Conservation (phyloP, 2,113 vertebrate genomes). For the Geococcyx californianus region DNA sequence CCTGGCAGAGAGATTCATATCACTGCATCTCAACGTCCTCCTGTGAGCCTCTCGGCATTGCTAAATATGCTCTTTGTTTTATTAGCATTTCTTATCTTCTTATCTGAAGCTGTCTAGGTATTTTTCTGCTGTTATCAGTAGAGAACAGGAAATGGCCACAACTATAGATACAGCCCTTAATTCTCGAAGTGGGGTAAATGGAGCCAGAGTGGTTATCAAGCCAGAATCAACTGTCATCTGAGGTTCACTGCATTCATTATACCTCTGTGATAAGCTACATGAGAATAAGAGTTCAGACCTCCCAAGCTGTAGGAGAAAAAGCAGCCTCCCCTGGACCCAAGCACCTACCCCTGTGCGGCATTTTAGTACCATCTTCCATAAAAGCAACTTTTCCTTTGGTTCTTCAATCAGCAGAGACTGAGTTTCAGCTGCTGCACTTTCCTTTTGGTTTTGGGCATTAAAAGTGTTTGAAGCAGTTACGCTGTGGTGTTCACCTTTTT, state of each 20-base stretch:
- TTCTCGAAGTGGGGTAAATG: not conserved
- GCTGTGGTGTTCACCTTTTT: not conserved
- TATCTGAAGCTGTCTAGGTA: constrained; percentile 9
- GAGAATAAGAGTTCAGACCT: not conserved
- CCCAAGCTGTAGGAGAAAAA: not conserved
- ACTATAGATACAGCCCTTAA: not conserved
- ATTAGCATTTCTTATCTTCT: constrained; percentile 35
- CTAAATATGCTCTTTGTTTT: constrained; percentile 40
- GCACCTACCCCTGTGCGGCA: not conserved
- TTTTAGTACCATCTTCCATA: not conserved
- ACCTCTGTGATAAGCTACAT: not conserved
- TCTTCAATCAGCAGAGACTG: not conserved
- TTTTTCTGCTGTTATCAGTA: constrained; percentile 28
- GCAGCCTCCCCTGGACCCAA: not conserved
- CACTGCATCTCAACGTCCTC: not conserved
- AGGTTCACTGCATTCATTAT: not conserved
- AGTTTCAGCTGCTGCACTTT: not conserved
- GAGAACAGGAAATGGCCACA: constrained; percentile 23
- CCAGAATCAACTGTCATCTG: not conserved
- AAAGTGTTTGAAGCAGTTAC: not conserved
- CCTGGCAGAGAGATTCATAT: constrained; percentile 8
- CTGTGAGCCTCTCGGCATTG: not conserved
- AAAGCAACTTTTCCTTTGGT: not conserved
- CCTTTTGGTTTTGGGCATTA: not conserved
- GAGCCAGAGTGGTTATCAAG: not conserved